A percentile compares a stretch with the other conserved stretches of the same genome.
These are phyloP conservation scores for Montipora capricornis DNA, from an alignment of 64 coral and sea anemone species.

Conservation along the genomic window DNA sequence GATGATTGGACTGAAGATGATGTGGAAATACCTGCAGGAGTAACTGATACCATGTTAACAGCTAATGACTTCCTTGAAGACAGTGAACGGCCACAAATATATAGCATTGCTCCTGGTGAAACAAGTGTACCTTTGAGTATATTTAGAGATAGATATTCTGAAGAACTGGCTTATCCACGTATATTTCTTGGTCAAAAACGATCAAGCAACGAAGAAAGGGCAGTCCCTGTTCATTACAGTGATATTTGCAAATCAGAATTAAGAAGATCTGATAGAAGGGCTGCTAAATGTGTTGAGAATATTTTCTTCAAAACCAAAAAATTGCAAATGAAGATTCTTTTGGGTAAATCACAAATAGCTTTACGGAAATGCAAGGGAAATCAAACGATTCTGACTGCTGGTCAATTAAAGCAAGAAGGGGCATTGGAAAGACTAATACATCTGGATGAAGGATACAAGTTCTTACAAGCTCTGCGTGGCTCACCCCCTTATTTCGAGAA, in stretches of 20 bases:
- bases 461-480: slow-evolving; percentile 37
- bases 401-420: slow-evolving; percentile 58
- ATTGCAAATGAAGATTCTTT: too few relatives aligned
- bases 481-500: neutral
- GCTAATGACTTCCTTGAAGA: neutral
- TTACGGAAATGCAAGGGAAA: slow-evolving; percentile 68
- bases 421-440: slow-evolving; percentile 58
- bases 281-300: slow-evolving; percentile 54
- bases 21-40: neutral
- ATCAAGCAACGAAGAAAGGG: too few relatives aligned
- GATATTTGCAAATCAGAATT: slow-evolving; percentile 58
- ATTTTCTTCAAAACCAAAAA: slow-evolving; percentile 23
- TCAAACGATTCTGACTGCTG: slow-evolving; percentile 33
- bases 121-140: neutral
- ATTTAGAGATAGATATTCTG: neutral
- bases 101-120: neutral
- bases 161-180: neutral
- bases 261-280: slow-evolving; percentile 46
- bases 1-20: neutral
- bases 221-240: neutral
- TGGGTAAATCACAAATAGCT: slow-evolving; percentile 69
- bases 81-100: neutral
- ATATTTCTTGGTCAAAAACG: too few relatives aligned
- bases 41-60: neutral
- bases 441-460: slow-evolving; percentile 54